A percentile compares a stretch with the other conserved stretches of the same genome.
phyloP scores from a whole-genome alignment of 2,888 invertebrate genomes.

The Copidosoma aretas region DNA sequence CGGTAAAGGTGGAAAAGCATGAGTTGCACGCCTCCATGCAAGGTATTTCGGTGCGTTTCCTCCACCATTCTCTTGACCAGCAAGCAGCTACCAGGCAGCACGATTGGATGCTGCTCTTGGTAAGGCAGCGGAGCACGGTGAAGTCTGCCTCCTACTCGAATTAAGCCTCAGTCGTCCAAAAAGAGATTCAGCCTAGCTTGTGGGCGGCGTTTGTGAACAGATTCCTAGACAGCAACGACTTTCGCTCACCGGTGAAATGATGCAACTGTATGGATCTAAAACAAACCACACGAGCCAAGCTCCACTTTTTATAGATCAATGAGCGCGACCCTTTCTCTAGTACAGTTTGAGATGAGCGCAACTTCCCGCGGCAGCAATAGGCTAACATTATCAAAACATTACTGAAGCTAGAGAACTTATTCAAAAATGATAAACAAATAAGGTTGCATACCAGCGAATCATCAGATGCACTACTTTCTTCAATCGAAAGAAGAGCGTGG shows the following conservation, averaged over 20 bases:
- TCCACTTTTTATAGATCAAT: no score
- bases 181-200: conserved; percentile 8
- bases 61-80: not conserved
- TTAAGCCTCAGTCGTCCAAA: not conserved
- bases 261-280: not conserved
- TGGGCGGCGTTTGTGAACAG: no score
- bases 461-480: not conserved
- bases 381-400: not conserved
- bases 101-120: not conserved
- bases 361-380: not conserved
- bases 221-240: not conserved
- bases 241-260: not conserved
- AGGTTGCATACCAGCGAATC: no score
- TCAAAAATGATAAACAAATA: no score
- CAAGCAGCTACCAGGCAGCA: not conserved
- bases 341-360: not conserved
- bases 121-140: not conserved
- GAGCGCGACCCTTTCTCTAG: no score
- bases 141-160: conserved; percentile 14
- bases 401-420: not conserved
- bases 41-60: not conserved
- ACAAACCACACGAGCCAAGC: not conserved
- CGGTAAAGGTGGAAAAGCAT: not conserved
- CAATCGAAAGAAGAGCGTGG: not conserved
- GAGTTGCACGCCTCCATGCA: conserved; percentile 8